A percentile compares a stretch with the other conserved stretches of the same genome.
Conservation (phyloP, 2,113 vertebrate species). For the Pollachius pollachius region DNA sequence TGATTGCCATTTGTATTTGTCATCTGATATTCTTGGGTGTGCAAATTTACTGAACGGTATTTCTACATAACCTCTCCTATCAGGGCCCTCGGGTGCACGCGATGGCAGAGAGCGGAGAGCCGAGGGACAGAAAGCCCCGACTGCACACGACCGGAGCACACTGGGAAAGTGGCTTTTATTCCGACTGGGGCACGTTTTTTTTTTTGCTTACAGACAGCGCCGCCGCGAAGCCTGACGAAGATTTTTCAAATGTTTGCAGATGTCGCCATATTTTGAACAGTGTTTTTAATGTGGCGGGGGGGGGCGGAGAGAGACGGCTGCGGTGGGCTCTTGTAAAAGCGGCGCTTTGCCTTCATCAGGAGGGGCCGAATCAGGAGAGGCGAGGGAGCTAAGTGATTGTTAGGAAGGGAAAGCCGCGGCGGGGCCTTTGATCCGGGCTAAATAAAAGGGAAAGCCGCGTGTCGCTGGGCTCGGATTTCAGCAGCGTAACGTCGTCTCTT, state of each 20-base stretch:
- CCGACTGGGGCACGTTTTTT: too few species aligned
- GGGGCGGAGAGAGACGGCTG: constrained; percentile 50
- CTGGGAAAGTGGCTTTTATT: too few species aligned
- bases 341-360: constrained; percentile 64
- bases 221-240: constrained; percentile 60
- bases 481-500: constrained; percentile 70
- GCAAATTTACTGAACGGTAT: too few species aligned
- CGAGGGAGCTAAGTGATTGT: constrained; percentile 66
- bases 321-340: constrained; percentile 67
- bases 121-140: too few species aligned
- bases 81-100: too few species aligned
- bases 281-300: constrained; percentile 68
- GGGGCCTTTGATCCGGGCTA: constrained; percentile 65
- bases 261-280: constrained; percentile 74
- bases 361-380: constrained; percentile 61
- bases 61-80: too few species aligned
- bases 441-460: constrained; percentile 69
- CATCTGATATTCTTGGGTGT: too few species aligned
- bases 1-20: too few species aligned
- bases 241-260: constrained; percentile 80
- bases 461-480: constrained; percentile 63
- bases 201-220: constrained; percentile 40
- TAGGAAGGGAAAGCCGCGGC: constrained; percentile 60
- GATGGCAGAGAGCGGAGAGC: too few species aligned
- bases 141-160: too few species aligned